Evolutionary conservation across 2,113 vertebrate genomes (phyloP).

Genomic region (Plecturocebus donacophilus): DNA sequence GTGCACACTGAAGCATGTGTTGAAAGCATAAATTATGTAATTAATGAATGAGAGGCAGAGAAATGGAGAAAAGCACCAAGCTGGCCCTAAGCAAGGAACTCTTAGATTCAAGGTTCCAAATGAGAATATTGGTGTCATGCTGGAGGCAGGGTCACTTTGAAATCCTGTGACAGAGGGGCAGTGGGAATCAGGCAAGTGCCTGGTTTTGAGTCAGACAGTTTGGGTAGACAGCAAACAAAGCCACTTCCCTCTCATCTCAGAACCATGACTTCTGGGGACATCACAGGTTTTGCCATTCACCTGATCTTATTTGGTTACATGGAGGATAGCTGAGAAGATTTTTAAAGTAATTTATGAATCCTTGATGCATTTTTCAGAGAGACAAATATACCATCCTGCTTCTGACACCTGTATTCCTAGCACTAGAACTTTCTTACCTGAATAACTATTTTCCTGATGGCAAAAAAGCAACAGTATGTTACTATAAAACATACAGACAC

Average conservation of each 20-base stretch:
- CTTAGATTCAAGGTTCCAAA: background rate
- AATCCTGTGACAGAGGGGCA: too few relatives aligned
- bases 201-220: background rate
- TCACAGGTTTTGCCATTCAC: background rate
- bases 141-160: background rate
- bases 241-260: background rate
- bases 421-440: background rate
- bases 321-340: background rate
- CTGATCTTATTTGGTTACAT: background rate
- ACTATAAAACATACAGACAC: background rate
- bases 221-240: background rate
- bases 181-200: background rate
- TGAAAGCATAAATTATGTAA: background rate
- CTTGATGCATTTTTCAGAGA: background rate
- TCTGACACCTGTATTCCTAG: background rate
- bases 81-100: background rate
- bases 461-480: background rate
- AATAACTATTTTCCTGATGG: background rate
- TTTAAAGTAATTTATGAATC: background rate
- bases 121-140: background rate
- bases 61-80: background rate
- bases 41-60: background rate
- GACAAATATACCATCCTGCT: background rate
- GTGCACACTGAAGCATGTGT: rapidly evolving
- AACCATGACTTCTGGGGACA: background rate